These are phyloP conservation scores for Drosophila teissieri DNA, from an alignment of 1,140 invertebrate genomes.

Conservation along the genomic window DNA sequence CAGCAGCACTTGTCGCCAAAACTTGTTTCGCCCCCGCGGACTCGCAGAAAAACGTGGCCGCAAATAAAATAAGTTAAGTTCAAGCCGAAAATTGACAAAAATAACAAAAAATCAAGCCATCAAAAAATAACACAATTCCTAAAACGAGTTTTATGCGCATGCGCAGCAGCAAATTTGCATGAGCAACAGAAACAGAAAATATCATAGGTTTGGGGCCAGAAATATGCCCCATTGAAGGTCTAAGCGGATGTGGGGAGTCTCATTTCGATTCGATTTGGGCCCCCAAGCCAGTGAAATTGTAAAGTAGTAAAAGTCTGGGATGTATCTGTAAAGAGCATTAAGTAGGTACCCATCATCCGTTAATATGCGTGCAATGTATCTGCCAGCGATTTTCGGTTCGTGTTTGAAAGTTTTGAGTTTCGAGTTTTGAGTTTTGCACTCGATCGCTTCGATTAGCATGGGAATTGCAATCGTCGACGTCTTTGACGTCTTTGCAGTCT, in stretches of 20 bases:
- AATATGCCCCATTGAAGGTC: constrained; percentile 4
- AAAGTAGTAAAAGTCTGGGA: constrained; percentile 11
- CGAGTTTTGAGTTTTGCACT: constrained; percentile 27
- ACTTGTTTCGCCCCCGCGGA: constrained; percentile 64
- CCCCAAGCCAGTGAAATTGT: not conserved
- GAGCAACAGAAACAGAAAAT: constrained; percentile 23
- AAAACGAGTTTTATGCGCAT: constrained; percentile 52
- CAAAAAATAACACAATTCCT: constrained; percentile 13
- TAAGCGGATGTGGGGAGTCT: constrained; percentile 22
- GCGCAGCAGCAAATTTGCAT: constrained; percentile 49
- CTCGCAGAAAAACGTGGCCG: constrained; percentile 22
- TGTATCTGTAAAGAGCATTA: constrained; percentile 5
- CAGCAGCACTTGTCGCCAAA: constrained; percentile 64
- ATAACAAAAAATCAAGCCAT: constrained; percentile 21
- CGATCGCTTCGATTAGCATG: constrained; percentile 47
- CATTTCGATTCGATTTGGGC: constrained; percentile 8
- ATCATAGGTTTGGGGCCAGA: constrained; percentile 17
- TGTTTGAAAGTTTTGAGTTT: constrained; percentile 33
- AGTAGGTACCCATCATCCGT: constrained; percentile 22
- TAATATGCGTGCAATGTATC: constrained; percentile 50
- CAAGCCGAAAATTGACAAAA: constrained; percentile 32
- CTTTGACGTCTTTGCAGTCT: constrained; percentile 24
- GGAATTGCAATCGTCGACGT: constrained; percentile 39
- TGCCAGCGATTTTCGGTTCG: constrained; percentile 15
- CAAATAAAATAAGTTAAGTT: constrained; percentile 52